These are phyloP conservation scores for Ceyx cyanopectus DNA, from an alignment of 2,113 vertebrate genomes.

Conservation along the genomic window DNA sequence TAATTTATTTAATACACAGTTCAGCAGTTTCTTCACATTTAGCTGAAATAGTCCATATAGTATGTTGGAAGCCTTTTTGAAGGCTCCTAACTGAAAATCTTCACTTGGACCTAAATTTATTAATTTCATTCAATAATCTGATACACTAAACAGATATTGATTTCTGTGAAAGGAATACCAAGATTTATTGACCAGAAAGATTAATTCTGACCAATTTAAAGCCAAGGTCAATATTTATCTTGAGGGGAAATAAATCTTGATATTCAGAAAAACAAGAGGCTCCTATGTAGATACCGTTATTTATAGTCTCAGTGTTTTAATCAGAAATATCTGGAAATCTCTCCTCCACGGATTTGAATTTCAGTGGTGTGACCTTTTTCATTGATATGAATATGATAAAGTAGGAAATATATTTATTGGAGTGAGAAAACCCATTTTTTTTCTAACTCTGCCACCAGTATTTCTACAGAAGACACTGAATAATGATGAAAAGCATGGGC, in stretches of 20 bases:
- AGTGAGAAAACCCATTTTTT: background rate
- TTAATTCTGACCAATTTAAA: slow-evolving; percentile 48
- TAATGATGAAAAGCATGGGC: background rate
- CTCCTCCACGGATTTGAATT: background rate
- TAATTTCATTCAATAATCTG: slow-evolving; percentile 14
- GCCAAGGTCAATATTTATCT: slow-evolving; percentile 23
- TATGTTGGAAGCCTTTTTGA: background rate
- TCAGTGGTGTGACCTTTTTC: background rate
- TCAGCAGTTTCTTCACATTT: slow-evolving; percentile 48
- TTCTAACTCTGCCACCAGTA: background rate
- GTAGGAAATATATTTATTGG: background rate
- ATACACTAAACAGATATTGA: slow-evolving; percentile 28
- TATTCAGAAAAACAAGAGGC: slow-evolving; percentile 12
- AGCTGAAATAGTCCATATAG: background rate
- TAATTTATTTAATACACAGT: slow-evolving; percentile 60
- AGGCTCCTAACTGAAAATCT: background rate
- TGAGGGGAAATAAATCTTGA: background rate
- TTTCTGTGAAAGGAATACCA: slow-evolving; percentile 14
- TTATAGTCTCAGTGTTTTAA: background rate
- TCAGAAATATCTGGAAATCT: background rate
- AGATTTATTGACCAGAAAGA: slow-evolving; percentile 48
- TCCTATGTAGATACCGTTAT: background rate
- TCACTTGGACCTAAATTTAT: background rate
- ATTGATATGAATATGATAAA: background rate
- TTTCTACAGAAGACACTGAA: background rate